A percentile compares a stretch with the other conserved stretches of the same genome.
Evolutionary conservation across 2,113 vertebrate genomes (phyloP).

Genomic region (Ictidomys tridecemlineatus): DNA sequence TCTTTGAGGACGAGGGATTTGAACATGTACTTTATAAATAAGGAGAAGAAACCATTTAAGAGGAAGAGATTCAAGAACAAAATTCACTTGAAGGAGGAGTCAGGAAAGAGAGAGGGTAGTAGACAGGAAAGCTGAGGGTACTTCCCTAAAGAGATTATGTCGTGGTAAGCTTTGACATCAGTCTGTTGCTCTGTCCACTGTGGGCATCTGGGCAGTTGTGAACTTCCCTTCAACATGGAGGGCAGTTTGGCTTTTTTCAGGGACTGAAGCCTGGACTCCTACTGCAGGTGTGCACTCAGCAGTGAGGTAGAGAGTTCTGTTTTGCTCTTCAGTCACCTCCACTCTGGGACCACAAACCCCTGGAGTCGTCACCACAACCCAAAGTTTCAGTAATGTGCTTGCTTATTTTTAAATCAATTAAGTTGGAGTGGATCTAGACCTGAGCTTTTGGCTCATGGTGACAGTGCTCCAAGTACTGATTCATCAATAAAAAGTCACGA

Average conservation of each 20-base stretch:
- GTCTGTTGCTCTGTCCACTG: background rate
- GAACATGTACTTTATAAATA: background rate
- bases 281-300: background rate
- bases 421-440: no score
- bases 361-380: background rate
- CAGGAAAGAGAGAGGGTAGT: background rate
- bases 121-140: background rate
- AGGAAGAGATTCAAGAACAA: background rate
- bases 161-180: background rate
- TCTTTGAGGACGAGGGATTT: background rate
- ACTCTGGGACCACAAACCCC: background rate
- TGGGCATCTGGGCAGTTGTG: background rate
- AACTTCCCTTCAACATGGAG: background rate
- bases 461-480: background rate
- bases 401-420: background rate
- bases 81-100: background rate
- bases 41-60: background rate
- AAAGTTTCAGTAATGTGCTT: background rate
- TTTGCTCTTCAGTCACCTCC: background rate
- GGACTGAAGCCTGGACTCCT: background rate
- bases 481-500: background rate
- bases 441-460: slow-evolving; percentile 16
- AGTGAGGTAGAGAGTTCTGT: background rate
- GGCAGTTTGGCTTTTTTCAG: background rate
- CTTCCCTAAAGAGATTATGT: background rate